Evolutionary conservation across 2,888 invertebrate species (phyloP), one percentile per base, ranked within the genome.

Genomic region (Nymphalis urticae): DNA sequence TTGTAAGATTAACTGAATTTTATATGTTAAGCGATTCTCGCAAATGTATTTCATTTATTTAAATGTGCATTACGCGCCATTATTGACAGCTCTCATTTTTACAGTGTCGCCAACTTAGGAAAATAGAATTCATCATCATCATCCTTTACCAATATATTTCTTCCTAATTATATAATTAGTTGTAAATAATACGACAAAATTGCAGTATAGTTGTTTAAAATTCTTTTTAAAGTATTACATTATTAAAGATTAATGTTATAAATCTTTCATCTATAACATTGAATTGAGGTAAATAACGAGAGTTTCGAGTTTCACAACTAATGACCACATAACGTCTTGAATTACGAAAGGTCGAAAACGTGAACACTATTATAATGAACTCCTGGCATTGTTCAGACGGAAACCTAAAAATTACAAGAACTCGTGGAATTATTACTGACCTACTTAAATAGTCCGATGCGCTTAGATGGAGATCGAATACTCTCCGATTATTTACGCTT

Each of bases 391-490:
- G 32, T 56, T 56, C n/a, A 32, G 54, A n/a, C 3, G 32, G 32
- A 51, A 13, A 56, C 27, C n/a, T 24, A 56, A 56, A 56, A 56
- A 56, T 56, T 1, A 56, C 54, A 17, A 56, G 54, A 32, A 27
- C 54, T 56, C 54, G 54, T 27, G 27, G 32, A 56, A 56, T 56
- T 56, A 56, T 54, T 56, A 27, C 54, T 56, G 54, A 56, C 54
- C 54, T 56, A 27, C 32, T 56, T 16, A 56, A 27, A 27, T 7
- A 56, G 27, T 56, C 32, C 27, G 32, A 54, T 4, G 27, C 17
- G 16, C 10, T 16, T 27, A 32, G 32, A 54, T n/a, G 13, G 42
- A 27, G 21, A 27, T 53, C 3, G 27, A 32, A 56, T 27, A 17
- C 27, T 7, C 27, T 16, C 5, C n/a, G 54, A 56, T 56, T 56